These are phyloP conservation scores for Dromaius novaehollandiae DNA, from an alignment of 2,113 vertebrate species.

Conservation along the genomic window DNA sequence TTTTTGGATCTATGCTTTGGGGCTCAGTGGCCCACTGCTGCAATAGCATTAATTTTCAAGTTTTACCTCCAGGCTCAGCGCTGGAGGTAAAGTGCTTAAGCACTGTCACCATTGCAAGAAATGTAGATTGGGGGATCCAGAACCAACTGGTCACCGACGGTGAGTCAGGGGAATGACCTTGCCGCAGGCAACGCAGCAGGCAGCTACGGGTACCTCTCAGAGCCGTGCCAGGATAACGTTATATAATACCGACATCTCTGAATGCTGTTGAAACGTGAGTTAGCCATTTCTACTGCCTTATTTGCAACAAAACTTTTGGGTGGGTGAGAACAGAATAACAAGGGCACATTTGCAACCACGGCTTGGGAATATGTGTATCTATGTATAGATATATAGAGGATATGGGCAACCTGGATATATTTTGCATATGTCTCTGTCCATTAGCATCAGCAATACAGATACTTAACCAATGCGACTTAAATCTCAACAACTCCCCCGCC, in stretches of 20 bases:
- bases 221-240: constrained; percentile 9
- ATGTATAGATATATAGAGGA: too few species aligned
- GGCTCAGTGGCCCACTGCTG: background rate
- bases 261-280: background rate
- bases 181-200: constrained; percentile 31
- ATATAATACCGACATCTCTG: background rate
- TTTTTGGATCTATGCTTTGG: background rate
- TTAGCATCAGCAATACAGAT: background rate
- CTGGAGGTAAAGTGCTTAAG: too few species aligned
- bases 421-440: background rate
- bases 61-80: background rate
- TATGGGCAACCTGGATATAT: background rate
- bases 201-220: constrained; percentile 6
- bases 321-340: background rate
- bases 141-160: constrained; percentile 11
- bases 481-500: background rate
- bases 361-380: background rate
- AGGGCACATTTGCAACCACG: background rate
- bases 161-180: constrained; percentile 66
- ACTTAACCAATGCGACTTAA: background rate
- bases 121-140: background rate
- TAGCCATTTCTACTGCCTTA: background rate
- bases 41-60: background rate
- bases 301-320: background rate
- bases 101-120: background rate